A percentile compares a stretch with the other conserved stretches of the same genome.
These are phyloP conservation scores for Meles meles DNA, from an alignment of 2,113 vertebrate genomes.

Conservation along the genomic window DNA sequence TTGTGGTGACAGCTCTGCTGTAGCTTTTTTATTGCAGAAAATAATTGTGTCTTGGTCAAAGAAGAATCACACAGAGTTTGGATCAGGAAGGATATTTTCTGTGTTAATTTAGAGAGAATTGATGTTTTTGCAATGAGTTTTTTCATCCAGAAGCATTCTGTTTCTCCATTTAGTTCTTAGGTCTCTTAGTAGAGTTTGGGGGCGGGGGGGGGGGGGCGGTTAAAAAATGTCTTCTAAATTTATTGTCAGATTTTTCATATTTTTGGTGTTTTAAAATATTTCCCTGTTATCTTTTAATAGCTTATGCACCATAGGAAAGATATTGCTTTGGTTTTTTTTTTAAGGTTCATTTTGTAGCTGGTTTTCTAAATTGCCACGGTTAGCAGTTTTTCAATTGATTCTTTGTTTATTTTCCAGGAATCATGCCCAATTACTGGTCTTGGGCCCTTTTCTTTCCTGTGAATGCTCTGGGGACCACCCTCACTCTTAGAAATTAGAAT, in stretches of 20 bases:
- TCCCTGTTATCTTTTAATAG: not conserved
- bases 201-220: not conserved
- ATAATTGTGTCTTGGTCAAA: not conserved
- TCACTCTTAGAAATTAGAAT: not conserved
- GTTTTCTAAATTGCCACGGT: not conserved
- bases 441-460: not conserved
- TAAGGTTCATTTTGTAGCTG: not conserved
- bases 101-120: not conserved
- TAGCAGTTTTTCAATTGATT: not conserved
- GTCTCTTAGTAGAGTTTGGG: not conserved
- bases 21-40: not conserved
- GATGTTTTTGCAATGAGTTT: not conserved
- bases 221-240: not conserved
- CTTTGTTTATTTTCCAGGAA: not conserved
- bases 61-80: not conserved
- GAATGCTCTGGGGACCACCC: not conserved
- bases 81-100: not conserved
- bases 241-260: not conserved
- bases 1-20: not conserved
- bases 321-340: not conserved
- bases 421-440: not conserved
- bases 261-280: not conserved
- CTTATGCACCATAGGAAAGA: not conserved
- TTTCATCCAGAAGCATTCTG: not conserved
- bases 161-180: not conserved